Base-by-base conservation (phyloP, 30 jellyfish, hydroid and myxozoan species). In the Rhopilema esculentum region DNA sequence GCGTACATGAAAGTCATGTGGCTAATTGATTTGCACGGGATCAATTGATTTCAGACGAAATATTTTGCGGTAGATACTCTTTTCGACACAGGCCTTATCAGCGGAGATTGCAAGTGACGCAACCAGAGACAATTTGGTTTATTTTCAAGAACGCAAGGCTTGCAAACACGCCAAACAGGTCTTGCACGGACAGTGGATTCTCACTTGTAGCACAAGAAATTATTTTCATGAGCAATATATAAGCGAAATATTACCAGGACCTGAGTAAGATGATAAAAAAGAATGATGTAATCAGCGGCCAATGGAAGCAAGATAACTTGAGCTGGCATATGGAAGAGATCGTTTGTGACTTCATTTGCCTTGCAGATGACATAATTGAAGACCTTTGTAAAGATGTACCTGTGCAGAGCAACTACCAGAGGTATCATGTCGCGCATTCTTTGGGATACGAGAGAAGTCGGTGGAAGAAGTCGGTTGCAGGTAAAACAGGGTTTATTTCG, bases 361-460 rank as follows among this genome's bases (percentile, higher is more conserved):
- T 85, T 4, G 94, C 75, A 27, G 94, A 85, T 48, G 94, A 85
- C 32, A 85, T 85, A 0, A 66, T 85, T 8, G 94, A 85, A 32
- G 94, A 85, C 49, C 31, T 85, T 16, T 85, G 94, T 88, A 65
- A 80, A 74, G 94, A 85, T 32, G 79, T 85, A 6, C 94, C 88
- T 6, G 83, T 77, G 49, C 67, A 72, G 32, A 65, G 72, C 66
- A 75, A 85, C 52, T 74, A 52, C 63, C 77, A 75, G 22, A 61
- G 94, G 49, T 85, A 72, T 49, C 27, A 62, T 0, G 27, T 85
- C 12, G 94, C 84, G 1, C 85, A 75, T 33, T 61, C 94, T 30
- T 21, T 57, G 8, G 85, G 40, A 57, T 85, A 49, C 77, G 88
- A 85, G 70, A 66, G 57, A 16, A 63, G 69, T 40, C 57, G 57